phyloP scores from a whole-genome alignment of 1,140 invertebrate species.

The Matsumurasca onukii region DNA sequence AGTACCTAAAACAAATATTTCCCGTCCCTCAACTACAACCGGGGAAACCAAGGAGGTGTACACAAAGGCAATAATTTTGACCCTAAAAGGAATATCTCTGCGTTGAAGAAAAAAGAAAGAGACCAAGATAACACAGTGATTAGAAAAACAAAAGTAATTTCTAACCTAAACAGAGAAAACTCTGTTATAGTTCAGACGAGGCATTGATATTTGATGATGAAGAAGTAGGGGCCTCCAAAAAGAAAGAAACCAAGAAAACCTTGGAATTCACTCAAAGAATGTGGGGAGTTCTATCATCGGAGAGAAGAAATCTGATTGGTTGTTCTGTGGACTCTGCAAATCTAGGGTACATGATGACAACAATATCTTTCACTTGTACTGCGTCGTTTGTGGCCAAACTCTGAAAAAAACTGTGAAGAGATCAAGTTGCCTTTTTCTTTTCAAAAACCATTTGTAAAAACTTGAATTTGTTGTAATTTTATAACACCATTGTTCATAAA shows the following conservation, averaged over 20 bases:
- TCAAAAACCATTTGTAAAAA: too few relatives aligned
- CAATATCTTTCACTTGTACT: slow-evolving; percentile 23
- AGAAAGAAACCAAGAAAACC: background rate
- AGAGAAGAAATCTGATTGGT: slow-evolving; percentile 28
- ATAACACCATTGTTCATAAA: too few relatives aligned
- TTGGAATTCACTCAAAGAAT: slow-evolving; percentile 6
- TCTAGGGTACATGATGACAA: slow-evolving; percentile 31
- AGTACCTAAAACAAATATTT: background rate
- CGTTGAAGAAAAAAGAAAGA: background rate
- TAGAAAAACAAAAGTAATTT: background rate
- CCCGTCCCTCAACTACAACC: background rate
- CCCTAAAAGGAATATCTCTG: background rate
- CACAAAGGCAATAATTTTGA: background rate
- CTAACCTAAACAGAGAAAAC: background rate
- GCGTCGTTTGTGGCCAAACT: slow-evolving; percentile 31
- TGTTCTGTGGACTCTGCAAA: slow-evolving; percentile 30
- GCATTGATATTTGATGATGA: background rate
- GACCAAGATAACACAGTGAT: background rate
- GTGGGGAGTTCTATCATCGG: slow-evolving; percentile 29
- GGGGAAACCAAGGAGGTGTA: background rate
- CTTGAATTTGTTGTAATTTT: too few relatives aligned
- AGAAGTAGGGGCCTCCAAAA: background rate
- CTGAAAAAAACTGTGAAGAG: slow-evolving; percentile 40
- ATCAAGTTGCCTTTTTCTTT: too few relatives aligned
- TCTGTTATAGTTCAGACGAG: background rate